A percentile compares a stretch with the other conserved stretches of the same genome.
phyloP scores from a whole-genome alignment of 2,888 invertebrate genomes.

The Coelopa pilipes region DNA sequence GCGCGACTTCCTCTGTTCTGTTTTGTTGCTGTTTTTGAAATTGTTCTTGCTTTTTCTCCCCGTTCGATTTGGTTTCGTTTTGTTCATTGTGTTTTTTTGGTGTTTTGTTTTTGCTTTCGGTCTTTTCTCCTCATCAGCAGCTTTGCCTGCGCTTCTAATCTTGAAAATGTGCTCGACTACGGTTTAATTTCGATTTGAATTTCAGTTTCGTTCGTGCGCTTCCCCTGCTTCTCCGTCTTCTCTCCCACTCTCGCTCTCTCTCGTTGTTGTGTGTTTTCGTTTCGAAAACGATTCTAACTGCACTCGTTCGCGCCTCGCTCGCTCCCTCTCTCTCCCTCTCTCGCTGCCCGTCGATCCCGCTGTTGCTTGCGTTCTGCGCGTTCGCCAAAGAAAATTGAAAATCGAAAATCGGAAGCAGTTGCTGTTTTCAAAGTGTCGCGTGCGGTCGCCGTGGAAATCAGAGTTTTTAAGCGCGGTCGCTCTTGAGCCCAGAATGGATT shows the following conservation, averaged over 20 bases:
- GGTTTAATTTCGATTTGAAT: conserved; percentile 28
- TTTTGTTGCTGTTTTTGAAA: conserved; percentile 1
- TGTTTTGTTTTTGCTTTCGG: neutral
- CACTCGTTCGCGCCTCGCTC: conserved; percentile 19
- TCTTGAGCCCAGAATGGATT: neutral
- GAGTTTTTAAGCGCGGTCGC: neutral
- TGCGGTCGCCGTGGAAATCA: conserved; percentile 22
- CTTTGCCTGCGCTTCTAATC: conserved; percentile 31
- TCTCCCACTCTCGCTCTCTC: neutral
- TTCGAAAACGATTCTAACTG: conserved; percentile 32
- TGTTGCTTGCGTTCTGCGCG: conserved; percentile 11
- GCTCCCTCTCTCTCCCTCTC: too few species aligned
- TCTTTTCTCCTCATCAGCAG: conserved; percentile 24
- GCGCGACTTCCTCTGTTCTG: neutral
- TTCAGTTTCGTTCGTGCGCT: conserved; percentile 16
- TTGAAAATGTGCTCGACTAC: conserved; percentile 12
- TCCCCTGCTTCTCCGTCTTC: neutral
- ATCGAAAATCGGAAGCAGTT: conserved; percentile 30
- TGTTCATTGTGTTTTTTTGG: too few species aligned
- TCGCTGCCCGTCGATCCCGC: neutral
- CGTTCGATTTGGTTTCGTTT: too few species aligned
- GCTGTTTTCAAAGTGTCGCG: conserved; percentile 31
- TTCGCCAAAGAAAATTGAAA: conserved; percentile 26
- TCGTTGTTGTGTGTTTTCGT: conserved; percentile 11
- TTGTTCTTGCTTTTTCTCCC: conserved; percentile 9